phyloP scores from a whole-genome alignment of 2,113 vertebrate genomes.

The Heteronetta atricapilla region DNA sequence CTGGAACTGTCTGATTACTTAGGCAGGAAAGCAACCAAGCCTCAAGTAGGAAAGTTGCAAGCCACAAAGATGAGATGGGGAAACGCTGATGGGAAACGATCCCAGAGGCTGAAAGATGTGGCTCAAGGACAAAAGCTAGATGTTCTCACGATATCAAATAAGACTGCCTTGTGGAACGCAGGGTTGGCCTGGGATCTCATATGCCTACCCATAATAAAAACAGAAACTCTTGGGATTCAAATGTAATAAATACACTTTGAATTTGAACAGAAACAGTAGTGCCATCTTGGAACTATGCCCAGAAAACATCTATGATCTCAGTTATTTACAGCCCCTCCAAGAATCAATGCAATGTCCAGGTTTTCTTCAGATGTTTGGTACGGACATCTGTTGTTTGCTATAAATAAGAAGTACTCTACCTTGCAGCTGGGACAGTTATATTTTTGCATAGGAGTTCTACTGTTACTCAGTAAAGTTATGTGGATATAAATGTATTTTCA shows the following conservation, averaged over 20 bases:
- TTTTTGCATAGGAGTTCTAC: neutral
- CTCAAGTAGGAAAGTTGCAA: constrained; percentile 1
- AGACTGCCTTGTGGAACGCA: neutral
- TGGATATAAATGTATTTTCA: neutral
- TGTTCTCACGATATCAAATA: neutral
- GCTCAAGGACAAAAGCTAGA: neutral
- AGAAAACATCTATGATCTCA: neutral
- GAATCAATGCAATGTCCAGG: neutral
- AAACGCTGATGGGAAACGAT: neutral
- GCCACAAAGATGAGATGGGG: neutral
- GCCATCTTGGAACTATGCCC: neutral
- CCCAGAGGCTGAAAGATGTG: neutral
- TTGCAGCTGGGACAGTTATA: neutral
- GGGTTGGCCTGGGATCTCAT: fast-evolving
- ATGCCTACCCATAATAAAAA: neutral
- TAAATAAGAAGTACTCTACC: neutral
- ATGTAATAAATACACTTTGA: neutral
- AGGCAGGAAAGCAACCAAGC: neutral
- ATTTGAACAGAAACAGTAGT: neutral
- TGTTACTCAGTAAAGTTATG: neutral
- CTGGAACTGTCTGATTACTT: neutral
- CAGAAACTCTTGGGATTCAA: neutral
- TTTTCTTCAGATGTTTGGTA: neutral
- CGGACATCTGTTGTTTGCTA: neutral
- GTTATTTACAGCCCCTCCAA: neutral